Evolutionary conservation across 2,797 vertebrate genomes (phyloP), one percentile per base, ranked within the genome.

Genomic region (Sebastes variabilis): DNA sequence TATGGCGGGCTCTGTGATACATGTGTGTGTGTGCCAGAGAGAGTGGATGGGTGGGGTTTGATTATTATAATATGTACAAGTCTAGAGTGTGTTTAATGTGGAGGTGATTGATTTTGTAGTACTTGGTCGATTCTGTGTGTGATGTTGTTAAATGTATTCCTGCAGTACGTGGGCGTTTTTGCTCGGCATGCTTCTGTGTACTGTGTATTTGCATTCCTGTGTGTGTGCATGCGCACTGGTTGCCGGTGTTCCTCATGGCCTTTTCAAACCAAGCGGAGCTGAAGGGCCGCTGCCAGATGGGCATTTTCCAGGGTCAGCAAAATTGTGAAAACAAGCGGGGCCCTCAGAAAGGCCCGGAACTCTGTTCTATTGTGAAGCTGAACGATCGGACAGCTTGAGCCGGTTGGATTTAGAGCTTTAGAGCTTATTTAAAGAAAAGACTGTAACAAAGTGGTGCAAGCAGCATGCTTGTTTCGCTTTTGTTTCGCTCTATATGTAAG

Each of bases 281-380:
- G 80, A 86, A 88, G 84, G 75, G 82, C 76, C 73, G 66, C 56
- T 92, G 94, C 92, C 95, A 94, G 92, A 93, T 93, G 92, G 93
- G 88, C 86, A 88, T 95, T 94, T 94, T 95, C 92, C 90, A 92
- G 85, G 85, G 87, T 94, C 93, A 96, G 94, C 93, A 94, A 91
- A 94, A 94, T 87, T 89, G 90, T 87, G 87, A 94, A 94, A 94
- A 95, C 92, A 94, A 92, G 77, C 22, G 77, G 87, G 91, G 87
- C 86, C 89, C 91, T 88, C 84, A 83, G 89, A 95, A 94, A 93
- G 85, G 73, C 88, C 94, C 93, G 86, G 93, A 95, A 94, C 92
- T 93, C 87, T 79, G 87, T 79, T 81, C 85, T 76, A 84, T 93
- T 93, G 93, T 91, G 84, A 86, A 87, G 85, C 87, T 61, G 85